Percentiles rank a stretch among this genome's conserved stretches.
phyloP scores from a whole-genome alignment of 2,888 invertebrate species.

The Tryphoninae sp. region DNA sequence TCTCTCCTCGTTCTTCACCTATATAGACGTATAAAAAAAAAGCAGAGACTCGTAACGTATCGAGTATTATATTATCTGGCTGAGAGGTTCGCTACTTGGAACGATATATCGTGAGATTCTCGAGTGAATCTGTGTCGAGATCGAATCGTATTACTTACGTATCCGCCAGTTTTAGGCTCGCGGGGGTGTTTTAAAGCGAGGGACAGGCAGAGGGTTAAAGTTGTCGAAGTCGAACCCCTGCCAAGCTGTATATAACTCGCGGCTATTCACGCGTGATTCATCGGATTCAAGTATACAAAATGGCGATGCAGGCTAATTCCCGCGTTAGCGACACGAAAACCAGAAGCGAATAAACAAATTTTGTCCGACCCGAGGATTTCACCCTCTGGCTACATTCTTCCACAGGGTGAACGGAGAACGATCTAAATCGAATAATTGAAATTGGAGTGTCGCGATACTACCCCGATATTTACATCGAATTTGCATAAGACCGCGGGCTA shows the following conservation, averaged over 20 bases:
- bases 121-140: constrained; percentile 71
- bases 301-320: constrained; percentile 70
- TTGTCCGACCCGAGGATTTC: background rate
- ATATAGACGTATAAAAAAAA: constrained; percentile 13
- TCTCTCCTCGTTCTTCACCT: constrained; percentile 29
- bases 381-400: constrained; percentile 6
- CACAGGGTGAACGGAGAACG: background rate
- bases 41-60: constrained; percentile 36
- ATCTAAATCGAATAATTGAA: constrained; percentile 58
- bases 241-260: constrained; percentile 20
- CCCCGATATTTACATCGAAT: constrained; percentile 19
- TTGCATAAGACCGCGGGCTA: constrained; percentile 21
- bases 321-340: background rate
- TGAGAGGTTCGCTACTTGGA: constrained; percentile 12
- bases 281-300: constrained; percentile 66
- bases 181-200: constrained; percentile 24
- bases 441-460: constrained; percentile 36
- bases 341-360: background rate
- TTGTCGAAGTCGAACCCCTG: constrained; percentile 33
- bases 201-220: constrained; percentile 4
- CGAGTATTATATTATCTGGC: constrained; percentile 3
- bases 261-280: constrained; percentile 71
- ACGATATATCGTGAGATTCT: background rate
- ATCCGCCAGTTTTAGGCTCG: constrained; percentile 61
- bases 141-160: constrained; percentile 78